These are phyloP conservation scores for Montipora efflorescens DNA, from an alignment of 64 coral and sea anemone species.

Conservation along the genomic window DNA sequence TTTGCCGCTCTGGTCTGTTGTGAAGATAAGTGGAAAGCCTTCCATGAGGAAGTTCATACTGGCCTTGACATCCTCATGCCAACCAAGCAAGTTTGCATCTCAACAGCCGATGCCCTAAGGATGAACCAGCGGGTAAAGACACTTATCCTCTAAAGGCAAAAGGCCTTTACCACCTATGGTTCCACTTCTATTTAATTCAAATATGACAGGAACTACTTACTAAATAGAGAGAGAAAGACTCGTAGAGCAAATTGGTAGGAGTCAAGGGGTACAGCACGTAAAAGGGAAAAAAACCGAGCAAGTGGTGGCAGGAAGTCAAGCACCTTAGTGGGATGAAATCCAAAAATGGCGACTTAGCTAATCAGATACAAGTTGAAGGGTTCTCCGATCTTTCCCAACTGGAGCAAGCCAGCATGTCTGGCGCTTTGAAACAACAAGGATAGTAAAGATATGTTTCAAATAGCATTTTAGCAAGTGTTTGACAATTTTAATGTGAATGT, in stretches of 20 bases:
- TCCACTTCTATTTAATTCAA: neutral
- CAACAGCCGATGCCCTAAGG: too few species aligned
- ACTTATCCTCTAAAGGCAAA: neutral
- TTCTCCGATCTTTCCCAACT: constrained; percentile 19
- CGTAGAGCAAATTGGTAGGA: neutral
- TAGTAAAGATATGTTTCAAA: too few species aligned
- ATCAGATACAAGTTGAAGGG: constrained; percentile 32
- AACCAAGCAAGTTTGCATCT: too few species aligned
- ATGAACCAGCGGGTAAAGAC: too few species aligned
- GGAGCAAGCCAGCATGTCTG: constrained; percentile 36
- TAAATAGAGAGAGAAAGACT: neutral
- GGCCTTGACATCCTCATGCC: too few species aligned
- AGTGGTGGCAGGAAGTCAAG: constrained; percentile 25
- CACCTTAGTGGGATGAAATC: constrained; percentile 44
- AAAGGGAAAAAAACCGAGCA: neutral
- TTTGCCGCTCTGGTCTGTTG: too few species aligned
- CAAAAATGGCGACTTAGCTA: constrained; percentile 26
- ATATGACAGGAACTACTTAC: neutral
- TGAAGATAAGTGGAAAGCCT: too few species aligned
- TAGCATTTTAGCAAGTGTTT: too few species aligned
- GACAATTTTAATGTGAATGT: too few species aligned
- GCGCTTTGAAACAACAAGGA: too few species aligned
- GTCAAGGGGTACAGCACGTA: constrained; percentile 9
- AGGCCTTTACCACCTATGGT: neutral
- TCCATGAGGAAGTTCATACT: too few species aligned